Base-by-base conservation (phyloP, 2,888 invertebrate genomes). In the Allophyes oxyacanthae region DNA sequence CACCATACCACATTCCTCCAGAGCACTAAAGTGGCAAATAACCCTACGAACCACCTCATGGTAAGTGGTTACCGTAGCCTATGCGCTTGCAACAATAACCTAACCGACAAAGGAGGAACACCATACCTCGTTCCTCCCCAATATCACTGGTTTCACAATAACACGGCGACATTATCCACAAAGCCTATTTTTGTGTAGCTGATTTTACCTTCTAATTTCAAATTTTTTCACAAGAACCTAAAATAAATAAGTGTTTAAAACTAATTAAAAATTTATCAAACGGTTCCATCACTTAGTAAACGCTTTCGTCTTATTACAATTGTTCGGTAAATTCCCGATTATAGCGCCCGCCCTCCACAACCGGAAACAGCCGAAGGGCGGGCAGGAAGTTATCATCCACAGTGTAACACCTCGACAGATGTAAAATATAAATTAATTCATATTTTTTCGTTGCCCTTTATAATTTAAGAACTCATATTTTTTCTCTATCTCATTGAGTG, bases 271-370 rank as follows among this genome's bases (percentile, higher is more conserved):
- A 45, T 64, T 61, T 58, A 66, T 66, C 50, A 64, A 73, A 70
- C 56, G 37, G 57, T 60, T 58, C 58, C 37, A 62, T 62, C 38
- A 46, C 52, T 56, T 57, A 64, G 51, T 71, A 64, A 74, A 68
- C 53, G 46, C 44, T 71, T 50, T 56, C 60, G 42, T 55, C 53
- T 64, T 66, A 75, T 80, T 81, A 81, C 73, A 76, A 76, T 72
- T 75, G 77, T 74, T 72, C 63, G 67, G 75, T 68, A 77, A 79
- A 79, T 75, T 76, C 75, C 65, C 72, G 78, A 84, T 86, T 81
- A 81, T 74, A 43, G 75, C 70, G 66, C 75, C 73, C 63, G 55
- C 69, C 71, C 66, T 59, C 58, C 20, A 46, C 36, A 52, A 48
- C 72, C 74, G 72, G 74, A 76, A 59, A 57, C 66, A 33, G 53